Conservation (phyloP, 2,113 vertebrate species). For the Bagarius yarrelli region DNA sequence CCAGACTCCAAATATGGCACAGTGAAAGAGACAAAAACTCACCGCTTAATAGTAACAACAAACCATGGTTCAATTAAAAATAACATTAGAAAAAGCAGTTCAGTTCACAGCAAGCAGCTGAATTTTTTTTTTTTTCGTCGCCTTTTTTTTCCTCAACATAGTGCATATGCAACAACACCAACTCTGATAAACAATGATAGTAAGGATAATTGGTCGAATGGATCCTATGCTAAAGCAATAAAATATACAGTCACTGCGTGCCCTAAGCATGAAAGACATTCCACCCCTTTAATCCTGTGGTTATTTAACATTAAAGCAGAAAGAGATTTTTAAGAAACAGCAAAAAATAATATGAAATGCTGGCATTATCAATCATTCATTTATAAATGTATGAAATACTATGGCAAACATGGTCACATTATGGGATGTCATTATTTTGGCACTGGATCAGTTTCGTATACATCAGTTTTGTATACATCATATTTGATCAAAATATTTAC, state of each 20-base stretch:
- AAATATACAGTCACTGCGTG: slow-evolving; percentile 80
- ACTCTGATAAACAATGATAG: slow-evolving; percentile 73
- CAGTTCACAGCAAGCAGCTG: slow-evolving; percentile 73
- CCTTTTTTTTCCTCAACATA: slow-evolving; percentile 70
- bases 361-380: slow-evolving; percentile 63
- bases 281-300: slow-evolving; percentile 62
- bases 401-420: slow-evolving; percentile 73
- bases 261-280: slow-evolving; percentile 76
- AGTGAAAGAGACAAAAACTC: slow-evolving; percentile 64
- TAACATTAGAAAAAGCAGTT: slow-evolving; percentile 54
- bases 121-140: slow-evolving; percentile 65
- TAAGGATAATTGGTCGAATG: slow-evolving; percentile 67
- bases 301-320: slow-evolving; percentile 66
- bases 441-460: slow-evolving; percentile 69
- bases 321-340: slow-evolving; percentile 65
- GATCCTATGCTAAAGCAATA: slow-evolving; percentile 74
- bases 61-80: slow-evolving; percentile 67
- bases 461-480: slow-evolving; percentile 63
- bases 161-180: slow-evolving; percentile 77
- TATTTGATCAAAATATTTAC: slow-evolving; percentile 77
- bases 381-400: slow-evolving; percentile 60
- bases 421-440: slow-evolving; percentile 74
- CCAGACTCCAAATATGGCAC: slow-evolving; percentile 63
- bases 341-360: slow-evolving; percentile 70
- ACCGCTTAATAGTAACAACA: slow-evolving; percentile 68